Conservation (phyloP, 2,888 invertebrate species). For the Deilephila elpenor region DNA sequence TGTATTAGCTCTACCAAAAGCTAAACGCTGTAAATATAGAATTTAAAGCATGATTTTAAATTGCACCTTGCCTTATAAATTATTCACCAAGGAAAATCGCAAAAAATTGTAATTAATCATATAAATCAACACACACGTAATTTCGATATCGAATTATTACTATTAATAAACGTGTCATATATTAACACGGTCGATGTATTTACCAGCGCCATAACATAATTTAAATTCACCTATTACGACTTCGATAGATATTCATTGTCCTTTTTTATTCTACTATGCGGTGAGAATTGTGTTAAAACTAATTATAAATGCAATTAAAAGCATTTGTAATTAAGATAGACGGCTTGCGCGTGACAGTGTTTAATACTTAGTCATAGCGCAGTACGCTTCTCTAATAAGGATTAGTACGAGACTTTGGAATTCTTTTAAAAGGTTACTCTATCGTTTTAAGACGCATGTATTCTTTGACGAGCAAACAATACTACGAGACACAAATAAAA, state of each 20-base stretch:
- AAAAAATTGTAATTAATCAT: not conserved
- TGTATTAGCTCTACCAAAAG: not conserved
- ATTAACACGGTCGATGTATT: not conserved
- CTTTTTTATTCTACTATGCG: conserved; percentile 8
- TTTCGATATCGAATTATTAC: not conserved
- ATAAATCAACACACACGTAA: not conserved
- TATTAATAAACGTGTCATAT: not conserved
- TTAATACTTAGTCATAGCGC: conserved; percentile 14
- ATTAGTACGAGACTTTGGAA: conserved; percentile 3
- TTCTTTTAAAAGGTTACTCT: not conserved
- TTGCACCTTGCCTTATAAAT: not conserved
- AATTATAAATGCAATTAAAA: conserved; percentile 21
- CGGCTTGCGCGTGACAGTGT: not conserved
- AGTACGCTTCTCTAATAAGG: conserved; percentile 1
- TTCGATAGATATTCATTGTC: not conserved
- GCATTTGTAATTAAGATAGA: conserved; percentile 18
- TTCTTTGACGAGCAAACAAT: not conserved
- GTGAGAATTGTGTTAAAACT: conserved; percentile 3
- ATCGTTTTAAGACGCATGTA: not conserved
- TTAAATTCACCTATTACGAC: conserved; percentile 3
- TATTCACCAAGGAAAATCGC: not conserved
- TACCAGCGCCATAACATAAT: not conserved
- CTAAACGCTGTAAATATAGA: not conserved
- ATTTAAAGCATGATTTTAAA: not conserved
- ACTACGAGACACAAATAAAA: conserved; percentile 27